These are phyloP conservation scores for Caretta caretta DNA, from an alignment of 2,113 vertebrate genomes.

Conservation along the genomic window DNA sequence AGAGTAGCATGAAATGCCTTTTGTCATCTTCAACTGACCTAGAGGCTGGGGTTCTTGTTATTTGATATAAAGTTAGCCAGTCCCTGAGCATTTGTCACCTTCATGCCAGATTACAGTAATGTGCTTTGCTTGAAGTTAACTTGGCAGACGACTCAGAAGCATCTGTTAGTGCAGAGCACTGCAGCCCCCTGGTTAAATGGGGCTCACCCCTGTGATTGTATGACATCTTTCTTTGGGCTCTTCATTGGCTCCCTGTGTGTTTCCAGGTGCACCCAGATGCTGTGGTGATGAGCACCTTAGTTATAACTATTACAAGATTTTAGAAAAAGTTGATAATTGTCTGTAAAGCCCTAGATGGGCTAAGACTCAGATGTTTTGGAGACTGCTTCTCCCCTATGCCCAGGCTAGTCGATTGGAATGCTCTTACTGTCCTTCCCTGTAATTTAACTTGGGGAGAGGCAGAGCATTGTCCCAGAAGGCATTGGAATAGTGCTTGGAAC, in stretches of 20 bases:
- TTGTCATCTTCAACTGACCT: neutral
- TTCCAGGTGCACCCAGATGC: accelerated
- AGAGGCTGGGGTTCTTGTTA: neutral
- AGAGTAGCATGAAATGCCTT: neutral
- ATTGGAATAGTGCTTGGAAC: neutral
- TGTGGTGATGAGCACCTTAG: accelerated
- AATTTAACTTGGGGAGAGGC: neutral
- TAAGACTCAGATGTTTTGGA: neutral
- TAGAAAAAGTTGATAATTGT: neutral
- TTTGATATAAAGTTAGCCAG: neutral
- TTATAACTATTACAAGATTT: neutral
- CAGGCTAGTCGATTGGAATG: neutral
- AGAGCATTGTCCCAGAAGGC: neutral
- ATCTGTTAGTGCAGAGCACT: neutral
- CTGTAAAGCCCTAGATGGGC: neutral
- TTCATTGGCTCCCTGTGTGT: accelerated
- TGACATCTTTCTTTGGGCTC: neutral
- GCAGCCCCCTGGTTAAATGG: neutral
- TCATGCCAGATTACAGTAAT: neutral
- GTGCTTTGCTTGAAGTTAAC: neutral
- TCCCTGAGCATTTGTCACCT: neutral
- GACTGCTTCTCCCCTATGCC: neutral
- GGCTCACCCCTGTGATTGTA: accelerated
- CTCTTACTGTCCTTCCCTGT: neutral
- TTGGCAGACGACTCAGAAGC: neutral